Percentiles rank a stretch among this genome's conserved stretches.
Evolutionary conservation across 2,797 vertebrate species (phyloP).

Genomic region (Atherinosoma microstoma): DNA sequence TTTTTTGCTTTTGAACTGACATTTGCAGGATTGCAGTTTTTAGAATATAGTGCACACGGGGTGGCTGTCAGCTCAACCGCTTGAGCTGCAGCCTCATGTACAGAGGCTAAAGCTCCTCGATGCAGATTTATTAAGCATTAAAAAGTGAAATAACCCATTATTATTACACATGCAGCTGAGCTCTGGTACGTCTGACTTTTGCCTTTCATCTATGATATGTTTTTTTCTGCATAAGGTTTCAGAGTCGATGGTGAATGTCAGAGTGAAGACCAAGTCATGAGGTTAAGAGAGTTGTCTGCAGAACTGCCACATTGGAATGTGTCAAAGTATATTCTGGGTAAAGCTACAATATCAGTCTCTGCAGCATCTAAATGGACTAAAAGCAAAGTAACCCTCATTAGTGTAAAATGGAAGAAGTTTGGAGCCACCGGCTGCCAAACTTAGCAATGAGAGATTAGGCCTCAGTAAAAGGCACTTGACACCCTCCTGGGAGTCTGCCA

Average conservation of each 20-base stretch:
- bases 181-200: neutral
- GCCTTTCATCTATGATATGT: neutral
- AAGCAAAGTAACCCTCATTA: neutral
- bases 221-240: neutral
- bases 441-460: neutral
- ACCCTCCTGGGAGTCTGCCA: neutral
- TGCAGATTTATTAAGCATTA: neutral
- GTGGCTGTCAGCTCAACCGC: neutral
- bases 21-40: constrained; percentile 10
- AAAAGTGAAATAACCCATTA: neutral
- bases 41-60: neutral
- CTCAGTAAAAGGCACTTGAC: neutral
- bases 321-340: neutral
- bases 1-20: constrained; percentile 17
- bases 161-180: neutral
- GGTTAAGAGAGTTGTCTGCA: neutral
- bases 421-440: neutral
- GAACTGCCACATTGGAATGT: neutral
- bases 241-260: neutral
- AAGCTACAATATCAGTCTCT: neutral
- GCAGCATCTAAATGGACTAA: neutral
- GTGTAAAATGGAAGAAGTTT: neutral
- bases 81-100: neutral
- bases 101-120: neutral
- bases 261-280: no score